Percentiles rank a stretch among this genome's conserved stretches.
These are phyloP conservation scores for Sipha maydis DNA, from an alignment of 2,888 invertebrate genomes.

Conservation along the genomic window DNA sequence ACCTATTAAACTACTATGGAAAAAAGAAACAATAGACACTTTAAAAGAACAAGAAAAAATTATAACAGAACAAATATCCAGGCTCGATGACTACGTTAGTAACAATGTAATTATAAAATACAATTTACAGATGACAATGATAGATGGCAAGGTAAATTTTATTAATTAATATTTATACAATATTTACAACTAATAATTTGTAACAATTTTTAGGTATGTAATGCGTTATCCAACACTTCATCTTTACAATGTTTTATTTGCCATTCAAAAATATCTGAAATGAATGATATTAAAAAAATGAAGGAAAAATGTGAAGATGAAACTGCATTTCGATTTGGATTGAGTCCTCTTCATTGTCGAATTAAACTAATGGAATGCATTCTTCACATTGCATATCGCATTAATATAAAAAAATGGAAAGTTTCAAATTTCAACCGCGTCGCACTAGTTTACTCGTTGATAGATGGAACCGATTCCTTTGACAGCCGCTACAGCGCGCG, in stretches of 20 bases:
- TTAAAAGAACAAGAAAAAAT: constrained; percentile 64
- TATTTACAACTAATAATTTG: constrained; percentile 33
- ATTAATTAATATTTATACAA: constrained; percentile 6
- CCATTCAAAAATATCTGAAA: no score
- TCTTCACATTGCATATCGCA: no score
- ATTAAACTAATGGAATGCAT: no score
- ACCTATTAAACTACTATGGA: constrained; percentile 64
- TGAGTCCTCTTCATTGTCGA: no score
- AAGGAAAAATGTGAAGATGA: no score
- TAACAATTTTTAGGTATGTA: background rate
- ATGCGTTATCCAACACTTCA: constrained; percentile 2
- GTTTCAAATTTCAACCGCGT: no score
- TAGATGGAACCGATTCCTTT: no score
- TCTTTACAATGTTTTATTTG: constrained; percentile 7
- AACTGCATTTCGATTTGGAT: no score
- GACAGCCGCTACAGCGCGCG: no score
- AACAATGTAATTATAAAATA: constrained; percentile 15
- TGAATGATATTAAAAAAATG: no score
- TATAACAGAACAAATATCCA: constrained; percentile 59
- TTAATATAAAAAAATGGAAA: no score
- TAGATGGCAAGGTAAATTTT: constrained; percentile 17
- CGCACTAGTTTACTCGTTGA: no score
- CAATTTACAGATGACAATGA: constrained; percentile 6
- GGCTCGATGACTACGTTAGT: background rate
- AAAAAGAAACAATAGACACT: constrained; percentile 64